These are phyloP conservation scores for Saguinus imperator DNA, from an alignment of 2,113 vertebrate species.

Conservation along the genomic window DNA sequence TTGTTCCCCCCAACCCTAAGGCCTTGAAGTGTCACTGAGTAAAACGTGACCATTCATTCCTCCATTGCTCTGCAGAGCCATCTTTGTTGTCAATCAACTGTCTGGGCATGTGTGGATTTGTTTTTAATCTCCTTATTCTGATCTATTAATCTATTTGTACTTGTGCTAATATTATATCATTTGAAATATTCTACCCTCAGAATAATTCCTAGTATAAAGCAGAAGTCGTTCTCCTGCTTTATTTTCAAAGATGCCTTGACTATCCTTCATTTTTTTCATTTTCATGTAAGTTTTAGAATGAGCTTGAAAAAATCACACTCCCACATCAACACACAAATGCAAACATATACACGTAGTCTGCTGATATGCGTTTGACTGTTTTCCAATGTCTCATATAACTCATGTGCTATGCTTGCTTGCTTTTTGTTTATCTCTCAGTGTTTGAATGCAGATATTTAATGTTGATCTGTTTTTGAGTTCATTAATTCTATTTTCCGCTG, in stretches of 20 bases:
- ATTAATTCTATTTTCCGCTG: not conserved
- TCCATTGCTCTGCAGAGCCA: rapidly evolving
- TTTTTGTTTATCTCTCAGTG: not conserved
- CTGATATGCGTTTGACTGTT: not conserved
- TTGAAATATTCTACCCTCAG: not conserved
- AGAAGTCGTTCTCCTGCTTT: not conserved
- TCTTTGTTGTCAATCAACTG: not conserved
- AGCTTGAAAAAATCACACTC: not conserved
- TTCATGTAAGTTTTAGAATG: not conserved
- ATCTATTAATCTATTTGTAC: not conserved
- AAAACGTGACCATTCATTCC: not conserved
- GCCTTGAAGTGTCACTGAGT: not conserved
- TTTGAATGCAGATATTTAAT: not conserved
- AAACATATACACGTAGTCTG: not conserved
- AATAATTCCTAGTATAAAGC: not conserved
- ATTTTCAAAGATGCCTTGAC: not conserved
- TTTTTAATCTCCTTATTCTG: rapidly evolving
- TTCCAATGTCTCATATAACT: no score
- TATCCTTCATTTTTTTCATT: not conserved
- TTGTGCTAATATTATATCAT: no score
- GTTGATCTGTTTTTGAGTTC: not conserved
- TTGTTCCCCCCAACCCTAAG: not conserved
- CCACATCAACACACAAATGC: not conserved
- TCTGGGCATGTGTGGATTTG: not conserved
- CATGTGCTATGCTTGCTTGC: not conserved